phyloP scores from a whole-genome alignment of 2,113 vertebrate species.

The Nycticryphes semicollaris region DNA sequence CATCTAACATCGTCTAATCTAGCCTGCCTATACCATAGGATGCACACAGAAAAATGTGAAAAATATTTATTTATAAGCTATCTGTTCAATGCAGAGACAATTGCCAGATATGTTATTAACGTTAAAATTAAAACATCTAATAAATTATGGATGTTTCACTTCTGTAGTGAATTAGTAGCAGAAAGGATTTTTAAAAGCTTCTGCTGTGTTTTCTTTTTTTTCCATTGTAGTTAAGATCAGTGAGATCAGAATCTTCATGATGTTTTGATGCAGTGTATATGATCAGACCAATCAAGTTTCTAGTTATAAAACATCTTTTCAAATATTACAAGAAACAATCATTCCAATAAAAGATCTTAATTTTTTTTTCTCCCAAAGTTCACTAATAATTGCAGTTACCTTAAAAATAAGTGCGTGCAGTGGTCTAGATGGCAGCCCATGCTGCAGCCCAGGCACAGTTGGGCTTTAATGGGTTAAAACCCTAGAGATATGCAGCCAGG shows the following conservation, averaged over 20 bases:
- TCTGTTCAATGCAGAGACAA: not conserved
- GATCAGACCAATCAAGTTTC: not conserved
- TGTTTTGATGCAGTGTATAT: not conserved
- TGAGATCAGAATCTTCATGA: not conserved
- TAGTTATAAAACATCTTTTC: not conserved
- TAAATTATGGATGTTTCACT: not conserved
- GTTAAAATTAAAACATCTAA: not conserved
- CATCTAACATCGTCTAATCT: slow-evolving; percentile 33
- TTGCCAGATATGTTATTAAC: not conserved
- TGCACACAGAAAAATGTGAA: not conserved
- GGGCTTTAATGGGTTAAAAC: not conserved
- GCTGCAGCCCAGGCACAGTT: not conserved
- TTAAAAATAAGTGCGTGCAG: not conserved
- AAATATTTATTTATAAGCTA: not conserved
- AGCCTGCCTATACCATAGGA: not conserved
- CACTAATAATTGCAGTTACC: not conserved
- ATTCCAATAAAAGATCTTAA: not conserved
- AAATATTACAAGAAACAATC: not conserved
- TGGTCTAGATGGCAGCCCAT: not conserved
- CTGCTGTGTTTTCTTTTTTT: not conserved
- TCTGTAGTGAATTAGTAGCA: not conserved
- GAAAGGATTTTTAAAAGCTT: not conserved
- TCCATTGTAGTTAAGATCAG: not conserved
- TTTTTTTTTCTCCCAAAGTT: not conserved
- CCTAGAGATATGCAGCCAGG: not conserved